Percentiles rank a stretch among this genome's conserved stretches.
Evolutionary conservation across 2,113 vertebrate species (phyloP).

Genomic region (Nothobranchius kuhntae): DNA sequence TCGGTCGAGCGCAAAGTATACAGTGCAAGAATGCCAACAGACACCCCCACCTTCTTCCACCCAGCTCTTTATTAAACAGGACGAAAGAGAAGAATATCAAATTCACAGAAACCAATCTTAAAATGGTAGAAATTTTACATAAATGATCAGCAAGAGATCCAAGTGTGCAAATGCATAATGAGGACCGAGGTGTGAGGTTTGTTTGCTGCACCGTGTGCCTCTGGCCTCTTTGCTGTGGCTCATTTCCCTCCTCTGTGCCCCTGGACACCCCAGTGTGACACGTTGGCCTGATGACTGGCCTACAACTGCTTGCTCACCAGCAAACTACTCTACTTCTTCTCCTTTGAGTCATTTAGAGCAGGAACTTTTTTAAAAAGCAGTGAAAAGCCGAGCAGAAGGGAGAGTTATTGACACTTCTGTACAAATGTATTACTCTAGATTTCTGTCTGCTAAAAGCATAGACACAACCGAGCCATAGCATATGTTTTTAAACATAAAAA

Average conservation of each 20-base stretch:
- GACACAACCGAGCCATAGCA: slow-evolving; percentile 28
- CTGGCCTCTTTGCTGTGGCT: slow-evolving; percentile 42
- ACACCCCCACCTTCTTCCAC: slow-evolving; percentile 32
- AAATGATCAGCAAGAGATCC: slow-evolving; percentile 1
- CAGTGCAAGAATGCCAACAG: slow-evolving; percentile 70
- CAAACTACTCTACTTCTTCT: slow-evolving; percentile 54
- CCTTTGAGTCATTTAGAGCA: slow-evolving; percentile 14
- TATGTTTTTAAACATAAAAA: slow-evolving; percentile 32
- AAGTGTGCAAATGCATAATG: not conserved
- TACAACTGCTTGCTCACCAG: slow-evolving; percentile 38
- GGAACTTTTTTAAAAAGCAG: slow-evolving; percentile 21
- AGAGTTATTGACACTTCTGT: not conserved
- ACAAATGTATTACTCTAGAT: not conserved
- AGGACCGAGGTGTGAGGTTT: slow-evolving; percentile 19
- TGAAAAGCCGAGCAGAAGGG: not conserved
- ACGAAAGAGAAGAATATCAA: not conserved
- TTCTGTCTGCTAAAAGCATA: slow-evolving; percentile 4
- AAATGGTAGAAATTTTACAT: slow-evolving; percentile 28
- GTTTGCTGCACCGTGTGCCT: slow-evolving; percentile 39
- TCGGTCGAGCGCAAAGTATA: slow-evolving; percentile 68
- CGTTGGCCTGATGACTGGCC: slow-evolving; percentile 65
- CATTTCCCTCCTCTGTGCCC: slow-evolving; percentile 73
- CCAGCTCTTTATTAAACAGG: slow-evolving; percentile 38
- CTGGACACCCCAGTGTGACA: slow-evolving; percentile 66
- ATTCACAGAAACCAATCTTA: slow-evolving; percentile 17